phyloP scores from a whole-genome alignment of 2,113 vertebrate species.

The Crotophaga sulcirostris region DNA sequence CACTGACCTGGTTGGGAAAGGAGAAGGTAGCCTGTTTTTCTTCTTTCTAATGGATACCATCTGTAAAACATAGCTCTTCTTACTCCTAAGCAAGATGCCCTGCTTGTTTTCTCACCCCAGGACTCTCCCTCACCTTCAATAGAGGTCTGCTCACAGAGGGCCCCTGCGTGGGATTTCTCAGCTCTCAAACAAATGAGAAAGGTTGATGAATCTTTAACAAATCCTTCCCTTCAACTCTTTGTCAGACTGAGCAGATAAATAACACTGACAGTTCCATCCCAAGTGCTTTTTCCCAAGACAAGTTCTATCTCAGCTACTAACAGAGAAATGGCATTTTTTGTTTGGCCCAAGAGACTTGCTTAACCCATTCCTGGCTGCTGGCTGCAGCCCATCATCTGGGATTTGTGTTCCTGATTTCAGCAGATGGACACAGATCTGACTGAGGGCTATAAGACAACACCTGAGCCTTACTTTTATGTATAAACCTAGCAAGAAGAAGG shows the following conservation, averaged over 20 bases:
- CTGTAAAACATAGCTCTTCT: not conserved
- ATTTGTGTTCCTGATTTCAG: not conserved
- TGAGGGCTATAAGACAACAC: not conserved
- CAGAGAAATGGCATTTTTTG: not conserved
- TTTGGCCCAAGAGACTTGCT: not conserved
- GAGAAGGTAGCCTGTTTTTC: not conserved
- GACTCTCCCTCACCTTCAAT: not conserved
- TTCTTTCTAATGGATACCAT: not conserved
- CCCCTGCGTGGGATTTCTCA: not conserved
- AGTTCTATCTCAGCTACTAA: not conserved
- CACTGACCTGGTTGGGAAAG: not conserved
- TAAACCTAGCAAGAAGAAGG: not conserved
- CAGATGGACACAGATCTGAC: not conserved
- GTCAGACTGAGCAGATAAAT: not conserved
- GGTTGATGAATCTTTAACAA: slow-evolving; percentile 26
- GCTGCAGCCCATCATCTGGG: not conserved
- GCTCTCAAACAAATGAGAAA: slow-evolving; percentile 1
- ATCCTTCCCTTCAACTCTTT: slow-evolving; percentile 8
- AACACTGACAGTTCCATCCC: not conserved
- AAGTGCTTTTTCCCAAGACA: not conserved
- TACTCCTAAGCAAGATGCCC: not conserved
- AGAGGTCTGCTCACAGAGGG: not conserved
- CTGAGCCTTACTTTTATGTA: not conserved
- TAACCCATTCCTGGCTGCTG: slow-evolving; percentile 9
- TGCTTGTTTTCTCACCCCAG: not conserved